Evolutionary conservation across 2,888 invertebrate species (phyloP), one percentile per base, ranked within the genome.

Genomic region (Serrognathus titanus): DNA sequence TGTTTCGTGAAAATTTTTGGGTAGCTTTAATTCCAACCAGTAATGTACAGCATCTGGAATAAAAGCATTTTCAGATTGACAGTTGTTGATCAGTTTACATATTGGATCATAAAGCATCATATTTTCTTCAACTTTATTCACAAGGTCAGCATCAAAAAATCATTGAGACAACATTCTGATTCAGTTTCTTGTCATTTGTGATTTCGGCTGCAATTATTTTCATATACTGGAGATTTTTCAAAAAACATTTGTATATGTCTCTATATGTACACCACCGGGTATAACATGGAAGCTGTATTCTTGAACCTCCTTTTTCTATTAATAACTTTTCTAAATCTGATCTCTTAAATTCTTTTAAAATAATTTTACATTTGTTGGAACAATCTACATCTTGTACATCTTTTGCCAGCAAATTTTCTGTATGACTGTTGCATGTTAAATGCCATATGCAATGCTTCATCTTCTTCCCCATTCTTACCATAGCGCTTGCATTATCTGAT

Each of bases 401-500:
- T 56, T 63, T 63, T 11, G 58, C 58, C n/a, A 60, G 56, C 38
- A 59, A 55, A 48, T 61, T 60, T 10, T 48, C 59, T 36, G 57
- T 60, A 50, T 63, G 60, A 12, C 49, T 55, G 51, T 60, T 58
- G 47, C 63, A 63, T 35, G 52, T 60, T 49, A 51, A 54, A 37
- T 60, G 60, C 60, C 59, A 59, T 35, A 63, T 37, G 48, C 49
- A 50, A 46, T 48, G 41, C n/a, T 57, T 45, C 16, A n/a, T n/a
- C n/a, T 54, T 39, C 38, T 55, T 58, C 13, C 57, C 58, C 62
- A 64, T 64, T 55, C 55, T 58, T 10, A 60, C 40, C 62, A 61
- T 63, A 52, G 58, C 61, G 49, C 51, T 55, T 11, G 64, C 63
- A 58, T 62, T 65, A 46, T 61, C 63, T 35, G 59, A 57, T 43